Evolutionary conservation across 2,113 vertebrate genomes (phyloP), one percentile per base, ranked within the genome.

Genomic region (Hyperoodon ampullatus): DNA sequence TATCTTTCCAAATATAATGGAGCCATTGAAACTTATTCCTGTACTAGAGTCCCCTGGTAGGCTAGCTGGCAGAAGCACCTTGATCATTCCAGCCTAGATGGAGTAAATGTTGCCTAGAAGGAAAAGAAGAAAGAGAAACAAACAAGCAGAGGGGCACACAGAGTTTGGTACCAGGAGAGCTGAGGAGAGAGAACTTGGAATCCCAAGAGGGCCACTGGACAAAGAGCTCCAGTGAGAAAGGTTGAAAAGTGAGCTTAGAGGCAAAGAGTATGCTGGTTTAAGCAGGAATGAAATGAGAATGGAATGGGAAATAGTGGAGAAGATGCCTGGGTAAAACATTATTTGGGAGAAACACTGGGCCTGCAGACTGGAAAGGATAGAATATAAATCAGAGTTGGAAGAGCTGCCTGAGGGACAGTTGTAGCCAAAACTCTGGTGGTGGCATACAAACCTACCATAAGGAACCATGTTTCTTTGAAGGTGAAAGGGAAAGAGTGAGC

Each of bases 1-100:
- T 82, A 13, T 61, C 24, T 24, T 97, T 92, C 53, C 18, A 96
- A 75, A 94, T 95, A 93, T 63, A 39, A 63, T 94, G 16, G 21
- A 60, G 33, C 14, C 15, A 68, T 19, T 72, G 18, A 93, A 12
- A 44, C 16, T 90, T 95, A 44, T 68, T 93, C 23, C 14, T 50
- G 93, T 30, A 42, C 33, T 39, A 81, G 16, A 89, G 18, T 93
- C 1, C 13, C 16, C 24, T 35, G 18, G 3, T 47, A 4, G 26
- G 5, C 9, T 35, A 39, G 18, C 30, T 78, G 18, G 53, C 18
- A 90, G 83, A 96, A 93, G 24, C 0, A 68, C 18, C 26, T 21
- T 90, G 58, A 60, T 66, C 44, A 93, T 71, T 77, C 8, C 14
- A 72, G 1, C 3, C 47, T 55, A 77, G 47, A 85, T 66, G 11